Conservation (phyloP, 2,797 vertebrate species). For the Catamblyrhynchus diadema region DNA sequence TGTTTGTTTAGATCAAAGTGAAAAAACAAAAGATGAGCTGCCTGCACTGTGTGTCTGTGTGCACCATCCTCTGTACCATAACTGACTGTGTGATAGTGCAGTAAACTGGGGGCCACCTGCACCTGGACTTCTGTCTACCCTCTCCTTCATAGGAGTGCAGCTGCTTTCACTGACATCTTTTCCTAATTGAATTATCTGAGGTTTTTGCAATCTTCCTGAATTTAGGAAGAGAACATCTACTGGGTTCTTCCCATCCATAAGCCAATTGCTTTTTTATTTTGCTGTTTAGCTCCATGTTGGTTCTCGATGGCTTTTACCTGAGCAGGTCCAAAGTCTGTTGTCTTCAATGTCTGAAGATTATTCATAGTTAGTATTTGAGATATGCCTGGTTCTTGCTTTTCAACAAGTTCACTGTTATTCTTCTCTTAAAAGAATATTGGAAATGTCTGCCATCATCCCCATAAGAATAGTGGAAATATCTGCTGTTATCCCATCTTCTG, state of each 20-base stretch:
- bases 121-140: neutral
- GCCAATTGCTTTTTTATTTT: neutral
- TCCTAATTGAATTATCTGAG: neutral
- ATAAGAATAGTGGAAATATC: neutral
- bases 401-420: neutral
- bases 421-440: neutral
- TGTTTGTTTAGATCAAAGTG: neutral
- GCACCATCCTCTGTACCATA: accelerated
- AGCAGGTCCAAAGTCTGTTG: neutral
- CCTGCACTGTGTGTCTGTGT: accelerated
- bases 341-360: neutral
- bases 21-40: neutral
- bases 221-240: neutral
- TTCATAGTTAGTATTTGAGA: neutral
- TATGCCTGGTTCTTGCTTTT: neutral
- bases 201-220: neutral
- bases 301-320: neutral
- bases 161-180: neutral
- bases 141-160: neutral
- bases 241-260: neutral
- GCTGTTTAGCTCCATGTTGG: neutral
- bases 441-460: neutral
- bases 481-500: neutral
- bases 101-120: accelerated
- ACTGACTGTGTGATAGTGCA: neutral